These are phyloP conservation scores for Gouania willdenowi DNA, from an alignment of 2,797 vertebrate species.

Conservation along the genomic window DNA sequence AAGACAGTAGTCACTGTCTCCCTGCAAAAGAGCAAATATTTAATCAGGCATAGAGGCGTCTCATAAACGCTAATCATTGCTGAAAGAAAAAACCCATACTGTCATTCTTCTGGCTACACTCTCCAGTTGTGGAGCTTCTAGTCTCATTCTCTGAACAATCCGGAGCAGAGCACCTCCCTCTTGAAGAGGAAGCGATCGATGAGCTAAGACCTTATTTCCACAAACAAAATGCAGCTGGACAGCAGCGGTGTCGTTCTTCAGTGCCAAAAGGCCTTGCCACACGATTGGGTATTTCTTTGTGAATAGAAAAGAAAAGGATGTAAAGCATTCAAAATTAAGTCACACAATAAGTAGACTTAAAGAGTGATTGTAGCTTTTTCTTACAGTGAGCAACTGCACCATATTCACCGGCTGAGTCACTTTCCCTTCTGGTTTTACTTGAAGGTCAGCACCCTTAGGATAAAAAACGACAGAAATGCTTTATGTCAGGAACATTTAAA, in stretches of 20 bases:
- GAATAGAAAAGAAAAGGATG: slow-evolving; percentile 13
- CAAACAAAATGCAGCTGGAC: slow-evolving; percentile 98
- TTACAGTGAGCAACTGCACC: slow-evolving; percentile 94
- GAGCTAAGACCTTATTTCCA: slow-evolving; percentile 93
- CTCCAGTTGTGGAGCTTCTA: slow-evolving; percentile 93
- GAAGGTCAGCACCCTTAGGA: slow-evolving; percentile 80
- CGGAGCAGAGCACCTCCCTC: slow-evolving; percentile 90
- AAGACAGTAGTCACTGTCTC: slow-evolving; percentile 96
- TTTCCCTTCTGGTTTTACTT: slow-evolving; percentile 77
- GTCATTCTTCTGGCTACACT: slow-evolving; percentile 95
- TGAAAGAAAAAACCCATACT: slow-evolving; percentile 58
- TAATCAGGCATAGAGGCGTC: slow-evolving; percentile 5
- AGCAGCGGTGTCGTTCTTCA: slow-evolving; percentile 96
- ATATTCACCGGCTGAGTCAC: slow-evolving; percentile 89
- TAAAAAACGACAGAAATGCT: slow-evolving; percentile 27
- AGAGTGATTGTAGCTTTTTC: slow-evolving; percentile 7
- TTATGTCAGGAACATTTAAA: not conserved
- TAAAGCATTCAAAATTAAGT: not conserved
- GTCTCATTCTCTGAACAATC: slow-evolving; percentile 96
- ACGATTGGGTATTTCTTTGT: slow-evolving; percentile 96
- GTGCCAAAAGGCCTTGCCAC: slow-evolving; percentile 95
- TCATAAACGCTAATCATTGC: not conserved
- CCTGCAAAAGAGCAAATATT: slow-evolving; percentile 63
- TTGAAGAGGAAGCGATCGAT: slow-evolving; percentile 89
- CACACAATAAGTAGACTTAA: no score